Conservation (phyloP, 2,888 invertebrate species). For the Apotomis betuletana region DNA sequence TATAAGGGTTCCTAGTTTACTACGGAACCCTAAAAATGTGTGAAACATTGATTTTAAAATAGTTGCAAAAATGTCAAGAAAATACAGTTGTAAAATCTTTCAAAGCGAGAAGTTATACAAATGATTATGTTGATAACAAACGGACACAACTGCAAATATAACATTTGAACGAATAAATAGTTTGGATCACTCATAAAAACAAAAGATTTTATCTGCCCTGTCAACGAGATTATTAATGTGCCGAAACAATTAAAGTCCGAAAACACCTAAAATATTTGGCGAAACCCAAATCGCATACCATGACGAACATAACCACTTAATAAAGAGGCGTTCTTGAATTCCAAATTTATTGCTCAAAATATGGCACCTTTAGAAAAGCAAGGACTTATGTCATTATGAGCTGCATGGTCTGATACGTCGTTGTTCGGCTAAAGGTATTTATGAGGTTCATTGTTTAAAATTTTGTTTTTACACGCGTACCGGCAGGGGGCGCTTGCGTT, state of each 20-base stretch:
- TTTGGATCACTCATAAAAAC: not conserved
- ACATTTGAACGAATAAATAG: too few relatives aligned
- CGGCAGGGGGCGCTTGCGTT: slow-evolving; percentile 62
- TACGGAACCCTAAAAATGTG: too few relatives aligned
- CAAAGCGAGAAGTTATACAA: too few relatives aligned
- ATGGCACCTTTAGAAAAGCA: slow-evolving; percentile 31
- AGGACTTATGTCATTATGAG: not conserved
- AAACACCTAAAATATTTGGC: slow-evolving; percentile 34
- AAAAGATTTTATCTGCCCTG: not conserved
- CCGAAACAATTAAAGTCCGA: slow-evolving; percentile 15
- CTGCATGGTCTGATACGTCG: not conserved
- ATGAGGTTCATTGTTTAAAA: slow-evolving; percentile 64
- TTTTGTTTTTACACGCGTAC: slow-evolving; percentile 63
- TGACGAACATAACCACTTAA: slow-evolving; percentile 60
- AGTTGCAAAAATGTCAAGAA: too few relatives aligned
- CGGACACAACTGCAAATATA: too few relatives aligned
- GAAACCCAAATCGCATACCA: slow-evolving; percentile 46
- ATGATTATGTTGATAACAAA: too few relatives aligned
- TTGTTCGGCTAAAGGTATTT: not conserved
- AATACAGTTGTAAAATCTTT: too few relatives aligned
- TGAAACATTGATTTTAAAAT: too few relatives aligned
- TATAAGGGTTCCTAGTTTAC: too few relatives aligned
- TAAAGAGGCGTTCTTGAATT: slow-evolving; percentile 64
- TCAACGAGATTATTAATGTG: slow-evolving; percentile 17
- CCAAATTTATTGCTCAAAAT: slow-evolving; percentile 68